Conservation (phyloP, 1,140 invertebrate species). For the Linepithema humile region DNA sequence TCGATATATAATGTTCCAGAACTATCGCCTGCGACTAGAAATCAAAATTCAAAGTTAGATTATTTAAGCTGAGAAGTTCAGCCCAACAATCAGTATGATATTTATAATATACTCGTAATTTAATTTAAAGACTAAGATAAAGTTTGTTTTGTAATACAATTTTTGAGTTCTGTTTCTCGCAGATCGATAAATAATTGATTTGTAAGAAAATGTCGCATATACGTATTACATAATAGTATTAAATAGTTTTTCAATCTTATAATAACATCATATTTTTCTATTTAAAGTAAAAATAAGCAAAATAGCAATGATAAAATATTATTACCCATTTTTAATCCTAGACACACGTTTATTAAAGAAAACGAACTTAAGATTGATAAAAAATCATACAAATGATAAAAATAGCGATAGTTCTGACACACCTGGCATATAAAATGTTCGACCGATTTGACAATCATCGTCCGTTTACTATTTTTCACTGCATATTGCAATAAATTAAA, state of each 20-base stretch:
- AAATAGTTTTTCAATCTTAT: too few species aligned
- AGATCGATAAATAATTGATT: neutral
- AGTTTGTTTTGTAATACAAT: neutral
- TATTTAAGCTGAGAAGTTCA: neutral
- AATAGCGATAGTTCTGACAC: constrained; percentile 11
- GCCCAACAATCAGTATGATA: neutral
- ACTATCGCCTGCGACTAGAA: neutral
- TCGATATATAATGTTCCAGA: constrained; percentile 13
- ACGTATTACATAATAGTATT: neutral
- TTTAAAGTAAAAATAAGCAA: too few species aligned
- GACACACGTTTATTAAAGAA: neutral
- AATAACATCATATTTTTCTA: too few species aligned
- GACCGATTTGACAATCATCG: neutral
- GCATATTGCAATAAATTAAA: constrained; percentile 21
- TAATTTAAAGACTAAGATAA: neutral
- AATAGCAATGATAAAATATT: constrained; percentile 3
- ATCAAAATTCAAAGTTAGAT: neutral
- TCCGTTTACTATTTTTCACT: constrained; percentile 46
- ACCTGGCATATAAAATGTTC: constrained; percentile 26
- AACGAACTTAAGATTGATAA: neutral
- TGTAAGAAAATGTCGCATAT: neutral
- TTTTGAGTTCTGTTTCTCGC: neutral
- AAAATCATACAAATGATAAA: neutral
- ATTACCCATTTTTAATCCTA: neutral
- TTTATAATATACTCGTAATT: neutral